A percentile compares a stretch with the other conserved stretches of the same genome.
Evolutionary conservation across 2,888 invertebrate genomes (phyloP).

Genomic region (Netelia inedita): DNA sequence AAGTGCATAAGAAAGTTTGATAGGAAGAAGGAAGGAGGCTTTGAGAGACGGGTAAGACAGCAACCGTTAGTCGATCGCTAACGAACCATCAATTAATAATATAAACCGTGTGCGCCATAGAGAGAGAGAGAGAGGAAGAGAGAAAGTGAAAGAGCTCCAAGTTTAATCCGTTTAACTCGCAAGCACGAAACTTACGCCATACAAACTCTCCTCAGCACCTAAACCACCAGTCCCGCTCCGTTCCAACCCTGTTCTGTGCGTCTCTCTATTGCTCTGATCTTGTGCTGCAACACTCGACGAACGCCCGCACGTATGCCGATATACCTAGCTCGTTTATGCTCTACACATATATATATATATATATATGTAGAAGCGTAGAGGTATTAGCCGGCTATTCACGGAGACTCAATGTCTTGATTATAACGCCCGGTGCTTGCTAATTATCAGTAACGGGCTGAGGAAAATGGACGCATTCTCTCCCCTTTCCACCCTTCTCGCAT

Average conservation of each 20-base stretch:
- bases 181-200: constrained; percentile 68
- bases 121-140: constrained; percentile 39
- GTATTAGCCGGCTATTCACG: constrained; percentile 67
- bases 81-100: constrained; percentile 77
- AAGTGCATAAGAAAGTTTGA: background rate
- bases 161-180: constrained; percentile 74
- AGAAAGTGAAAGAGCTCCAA: constrained; percentile 63
- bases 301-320: constrained; percentile 31
- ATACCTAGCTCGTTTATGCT: background rate
- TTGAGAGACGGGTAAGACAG: constrained; percentile 50
- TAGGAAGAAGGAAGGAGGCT: background rate
- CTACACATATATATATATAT: background rate
- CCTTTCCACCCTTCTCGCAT: background rate
- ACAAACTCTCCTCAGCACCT: constrained; percentile 41
- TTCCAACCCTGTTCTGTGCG: constrained; percentile 26
- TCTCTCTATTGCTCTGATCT: constrained; percentile 40
- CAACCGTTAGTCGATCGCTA: constrained; percentile 69
- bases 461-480: constrained; percentile 50
- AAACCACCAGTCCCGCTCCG: constrained; percentile 2
- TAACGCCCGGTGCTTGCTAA: constrained; percentile 65
- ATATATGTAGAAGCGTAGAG: constrained; percentile 42
- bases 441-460: constrained; percentile 62
- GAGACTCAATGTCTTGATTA: constrained; percentile 67
- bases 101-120: constrained; percentile 68
- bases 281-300: constrained; percentile 31